Evolutionary conservation across 1,140 invertebrate genomes (phyloP).

Genomic region (Odontomachus brunneus): DNA sequence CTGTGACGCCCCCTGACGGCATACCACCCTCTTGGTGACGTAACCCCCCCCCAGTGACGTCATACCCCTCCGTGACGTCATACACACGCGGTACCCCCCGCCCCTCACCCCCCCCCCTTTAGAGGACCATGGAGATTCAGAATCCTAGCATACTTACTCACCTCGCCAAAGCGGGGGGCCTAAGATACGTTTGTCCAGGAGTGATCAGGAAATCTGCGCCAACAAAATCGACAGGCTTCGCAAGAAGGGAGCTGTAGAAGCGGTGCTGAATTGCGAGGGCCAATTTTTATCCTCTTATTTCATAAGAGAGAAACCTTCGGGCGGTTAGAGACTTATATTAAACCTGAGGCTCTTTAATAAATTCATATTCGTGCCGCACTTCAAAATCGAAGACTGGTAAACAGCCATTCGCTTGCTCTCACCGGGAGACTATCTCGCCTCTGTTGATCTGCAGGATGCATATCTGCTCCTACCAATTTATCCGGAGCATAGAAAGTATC

Average conservation of each 20-base stretch:
- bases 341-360: background rate
- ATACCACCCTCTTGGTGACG: too few relatives aligned
- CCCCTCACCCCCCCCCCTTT: too few relatives aligned
- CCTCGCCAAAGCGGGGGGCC: background rate
- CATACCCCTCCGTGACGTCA: too few relatives aligned
- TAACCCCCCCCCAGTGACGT: too few relatives aligned
- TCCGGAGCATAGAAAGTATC: background rate
- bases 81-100: too few relatives aligned
- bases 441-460: background rate
- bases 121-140: too few relatives aligned
- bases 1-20: too few relatives aligned
- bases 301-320: background rate
- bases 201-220: background rate
- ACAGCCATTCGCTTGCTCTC: background rate
- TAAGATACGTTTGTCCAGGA: background rate
- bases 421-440: background rate
- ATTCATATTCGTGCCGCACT: background rate
- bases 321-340: background rate
- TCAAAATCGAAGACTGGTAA: constrained; percentile 4
- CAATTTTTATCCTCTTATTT: too few relatives aligned
- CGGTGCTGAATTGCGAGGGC: too few relatives aligned
- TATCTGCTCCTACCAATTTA: background rate
- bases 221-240: background rate
- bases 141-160: too few relatives aligned
- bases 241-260: background rate